Conservation (phyloP, 2,113 vertebrate genomes). For the Garra rufa region DNA sequence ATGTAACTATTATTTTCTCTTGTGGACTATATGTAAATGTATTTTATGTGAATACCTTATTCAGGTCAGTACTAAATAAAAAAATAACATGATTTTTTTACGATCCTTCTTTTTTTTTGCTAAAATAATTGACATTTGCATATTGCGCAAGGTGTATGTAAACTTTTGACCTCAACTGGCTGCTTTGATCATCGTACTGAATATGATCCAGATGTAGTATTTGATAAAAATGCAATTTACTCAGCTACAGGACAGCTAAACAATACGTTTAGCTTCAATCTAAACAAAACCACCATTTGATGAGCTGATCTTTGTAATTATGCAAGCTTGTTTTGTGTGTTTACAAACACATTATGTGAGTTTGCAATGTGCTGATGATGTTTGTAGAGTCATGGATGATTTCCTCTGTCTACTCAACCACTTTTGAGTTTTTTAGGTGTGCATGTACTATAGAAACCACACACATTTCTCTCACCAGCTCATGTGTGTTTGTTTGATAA, state of each 20-base stretch:
- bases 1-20: too few species aligned
- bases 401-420: background rate
- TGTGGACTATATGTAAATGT: too few species aligned
- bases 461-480: background rate
- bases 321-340: background rate
- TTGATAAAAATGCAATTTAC: too few species aligned
- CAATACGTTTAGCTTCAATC: background rate
- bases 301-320: background rate
- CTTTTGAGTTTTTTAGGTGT: background rate
- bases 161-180: too few species aligned
- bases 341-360: background rate
- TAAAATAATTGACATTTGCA: too few species aligned
- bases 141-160: too few species aligned
- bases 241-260: background rate
- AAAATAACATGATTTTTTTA: too few species aligned
- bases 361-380: background rate
- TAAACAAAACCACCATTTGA: background rate
- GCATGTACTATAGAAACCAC: background rate
- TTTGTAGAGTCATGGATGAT: constrained; percentile 8
- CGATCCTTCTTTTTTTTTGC: too few species aligned
- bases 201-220: too few species aligned
- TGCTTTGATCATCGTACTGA: too few species aligned
- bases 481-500: background rate
- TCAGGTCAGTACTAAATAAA: too few species aligned
- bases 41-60: too few species aligned